These are phyloP conservation scores for Saccostrea cuccullata DNA, from an alignment of 1,140 invertebrate species.

Conservation along the genomic window DNA sequence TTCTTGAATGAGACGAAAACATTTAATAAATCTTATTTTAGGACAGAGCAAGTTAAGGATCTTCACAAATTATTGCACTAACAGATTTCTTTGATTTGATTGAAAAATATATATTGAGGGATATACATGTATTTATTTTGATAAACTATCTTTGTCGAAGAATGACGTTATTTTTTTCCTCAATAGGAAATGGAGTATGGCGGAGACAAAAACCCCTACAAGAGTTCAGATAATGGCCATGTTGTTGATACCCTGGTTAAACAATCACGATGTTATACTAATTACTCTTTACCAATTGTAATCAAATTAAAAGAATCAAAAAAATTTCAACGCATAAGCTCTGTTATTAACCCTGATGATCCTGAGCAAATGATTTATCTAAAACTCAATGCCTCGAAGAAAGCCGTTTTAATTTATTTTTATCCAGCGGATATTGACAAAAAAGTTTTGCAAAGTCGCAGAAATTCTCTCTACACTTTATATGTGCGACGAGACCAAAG, in stretches of 20 bases:
- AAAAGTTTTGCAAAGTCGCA: background rate
- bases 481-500: background rate
- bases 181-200: background rate
- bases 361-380: conserved; percentile 47
- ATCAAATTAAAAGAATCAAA: background rate
- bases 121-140: too few relatives aligned
- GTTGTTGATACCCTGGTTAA: background rate
- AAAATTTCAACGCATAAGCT: background rate
- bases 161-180: too few relatives aligned
- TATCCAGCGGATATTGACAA: conserved; percentile 21
- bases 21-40: too few relatives aligned
- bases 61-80: too few relatives aligned
- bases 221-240: background rate
- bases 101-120: too few relatives aligned
- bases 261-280: background rate
- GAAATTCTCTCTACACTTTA: conserved; percentile 13
- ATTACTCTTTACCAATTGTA: background rate
- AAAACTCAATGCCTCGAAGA: conserved; percentile 3
- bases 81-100: too few relatives aligned
- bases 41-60: too few relatives aligned
- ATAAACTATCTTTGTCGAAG: too few relatives aligned
- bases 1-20: too few relatives aligned
- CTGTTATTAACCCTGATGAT: background rate
- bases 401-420: conserved; percentile 28
- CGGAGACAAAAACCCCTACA: background rate